Conservation (phyloP, 2,113 vertebrate species). For the Amphiprion percula region DNA sequence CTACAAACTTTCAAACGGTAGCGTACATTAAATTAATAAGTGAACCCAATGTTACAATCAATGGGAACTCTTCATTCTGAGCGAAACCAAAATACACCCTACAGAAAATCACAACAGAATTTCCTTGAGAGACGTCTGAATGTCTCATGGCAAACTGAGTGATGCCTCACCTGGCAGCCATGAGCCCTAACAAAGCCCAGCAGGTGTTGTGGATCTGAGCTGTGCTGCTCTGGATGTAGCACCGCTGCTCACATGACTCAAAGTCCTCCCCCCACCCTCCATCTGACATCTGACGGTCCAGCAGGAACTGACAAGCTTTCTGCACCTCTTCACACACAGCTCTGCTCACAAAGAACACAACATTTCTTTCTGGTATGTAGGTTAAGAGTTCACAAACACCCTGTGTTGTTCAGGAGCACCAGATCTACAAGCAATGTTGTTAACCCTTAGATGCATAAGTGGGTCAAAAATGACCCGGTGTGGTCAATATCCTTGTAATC, state of each 20-base stretch:
- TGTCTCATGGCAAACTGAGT: too few relatives aligned
- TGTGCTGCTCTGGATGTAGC: constrained; percentile 88
- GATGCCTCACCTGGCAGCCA: constrained; percentile 90
- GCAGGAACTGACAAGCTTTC: constrained; percentile 90
- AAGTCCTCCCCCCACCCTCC: constrained; percentile 99
- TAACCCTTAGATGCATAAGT: too few relatives aligned
- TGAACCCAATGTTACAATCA: too few relatives aligned
- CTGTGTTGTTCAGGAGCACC: not conserved
- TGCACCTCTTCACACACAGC: constrained; percentile 85
- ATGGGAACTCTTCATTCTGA: not conserved
- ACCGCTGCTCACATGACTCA: constrained; percentile 91
- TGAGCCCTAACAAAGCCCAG: constrained; percentile 95
- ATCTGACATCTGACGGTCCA: constrained; percentile 92
- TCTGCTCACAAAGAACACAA: constrained; percentile 67
- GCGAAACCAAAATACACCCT: too few relatives aligned
- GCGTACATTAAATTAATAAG: too few relatives aligned
- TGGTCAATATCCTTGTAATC: too few relatives aligned
- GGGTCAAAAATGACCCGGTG: too few relatives aligned
- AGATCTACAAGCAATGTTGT: not conserved
- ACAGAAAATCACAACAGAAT: too few relatives aligned
- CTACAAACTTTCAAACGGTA: too few relatives aligned
- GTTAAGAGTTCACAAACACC: not conserved
- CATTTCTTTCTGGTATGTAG: fast-evolving
- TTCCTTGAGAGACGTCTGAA: too few relatives aligned
- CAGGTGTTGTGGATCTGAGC: constrained; percentile 96